phyloP scores from a whole-genome alignment of 2,797 vertebrate species.

The Malurus splendens region DNA sequence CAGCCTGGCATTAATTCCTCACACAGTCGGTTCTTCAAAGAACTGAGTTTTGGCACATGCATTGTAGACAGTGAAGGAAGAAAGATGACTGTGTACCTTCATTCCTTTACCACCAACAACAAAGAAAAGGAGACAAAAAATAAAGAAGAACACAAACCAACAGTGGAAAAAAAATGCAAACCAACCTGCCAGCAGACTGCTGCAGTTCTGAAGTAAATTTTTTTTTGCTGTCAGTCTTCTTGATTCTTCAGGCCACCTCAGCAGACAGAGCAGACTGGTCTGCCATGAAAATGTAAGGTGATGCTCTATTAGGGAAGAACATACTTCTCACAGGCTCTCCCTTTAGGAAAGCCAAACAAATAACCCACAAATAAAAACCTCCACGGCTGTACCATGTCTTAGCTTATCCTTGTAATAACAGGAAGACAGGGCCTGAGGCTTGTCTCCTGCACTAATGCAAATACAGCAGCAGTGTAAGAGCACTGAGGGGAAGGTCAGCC shows the following conservation, averaged over 20 bases:
- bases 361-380: neutral
- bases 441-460: neutral
- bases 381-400: neutral
- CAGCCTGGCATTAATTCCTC: neutral
- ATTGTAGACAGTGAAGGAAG: neutral
- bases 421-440: neutral
- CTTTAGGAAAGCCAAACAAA: constrained; percentile 20
- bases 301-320: neutral
- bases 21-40: neutral
- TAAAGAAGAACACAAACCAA: neutral
- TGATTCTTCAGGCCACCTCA: neutral
- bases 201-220: neutral
- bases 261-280: neutral
- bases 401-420: neutral
- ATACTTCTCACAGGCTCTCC: neutral
- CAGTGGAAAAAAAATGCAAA: neutral
- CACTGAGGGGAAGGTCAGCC: neutral
- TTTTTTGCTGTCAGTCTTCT: neutral
- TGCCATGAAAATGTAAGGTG: neutral
- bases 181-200: neutral
- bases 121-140: neutral
- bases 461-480: neutral
- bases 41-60: neutral
- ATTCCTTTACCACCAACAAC: neutral
- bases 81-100: neutral